phyloP scores from a whole-genome alignment of 2,797 vertebrate genomes.

The Urosaurus nigricauda region DNA sequence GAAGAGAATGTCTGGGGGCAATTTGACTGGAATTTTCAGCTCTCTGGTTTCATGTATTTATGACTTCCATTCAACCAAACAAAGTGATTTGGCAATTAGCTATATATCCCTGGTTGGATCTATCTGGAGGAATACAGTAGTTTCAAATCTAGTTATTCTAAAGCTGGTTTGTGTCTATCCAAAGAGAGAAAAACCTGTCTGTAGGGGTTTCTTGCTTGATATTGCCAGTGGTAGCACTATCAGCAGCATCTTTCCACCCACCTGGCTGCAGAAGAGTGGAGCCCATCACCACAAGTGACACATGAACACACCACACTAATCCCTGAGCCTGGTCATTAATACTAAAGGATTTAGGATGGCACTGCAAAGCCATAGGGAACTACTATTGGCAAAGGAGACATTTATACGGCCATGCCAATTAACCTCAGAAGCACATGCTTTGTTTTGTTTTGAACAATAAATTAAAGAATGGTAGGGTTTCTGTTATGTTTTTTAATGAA shows the following conservation, averaged over 20 bases:
- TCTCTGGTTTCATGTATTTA: neutral
- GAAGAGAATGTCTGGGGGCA: neutral
- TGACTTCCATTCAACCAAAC: neutral
- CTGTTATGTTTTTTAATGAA: neutral
- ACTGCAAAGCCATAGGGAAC: conserved; percentile 7
- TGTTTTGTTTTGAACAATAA: conserved; percentile 53
- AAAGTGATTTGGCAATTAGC: neutral
- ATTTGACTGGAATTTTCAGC: neutral
- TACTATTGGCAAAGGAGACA: conserved; percentile 63
- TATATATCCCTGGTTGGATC: neutral
- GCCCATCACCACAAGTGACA: no score
- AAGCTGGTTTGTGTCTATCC: no score
- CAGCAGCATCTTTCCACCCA: no score
- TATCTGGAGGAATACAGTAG: neutral
- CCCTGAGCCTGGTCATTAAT: no score
- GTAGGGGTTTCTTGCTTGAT: no score
- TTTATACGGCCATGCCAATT: conserved; percentile 31
- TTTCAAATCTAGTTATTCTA: neutral
- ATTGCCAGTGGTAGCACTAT: no score
- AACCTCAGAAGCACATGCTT: conserved; percentile 28
- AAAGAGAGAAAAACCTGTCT: no score
- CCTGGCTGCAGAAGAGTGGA: no score
- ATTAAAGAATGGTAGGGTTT: conserved; percentile 38
- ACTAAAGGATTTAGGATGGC: neutral
- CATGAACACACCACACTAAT: no score